These are phyloP conservation scores for Lucinisca nassula DNA, from an alignment of 2,888 invertebrate genomes.

Conservation along the genomic window DNA sequence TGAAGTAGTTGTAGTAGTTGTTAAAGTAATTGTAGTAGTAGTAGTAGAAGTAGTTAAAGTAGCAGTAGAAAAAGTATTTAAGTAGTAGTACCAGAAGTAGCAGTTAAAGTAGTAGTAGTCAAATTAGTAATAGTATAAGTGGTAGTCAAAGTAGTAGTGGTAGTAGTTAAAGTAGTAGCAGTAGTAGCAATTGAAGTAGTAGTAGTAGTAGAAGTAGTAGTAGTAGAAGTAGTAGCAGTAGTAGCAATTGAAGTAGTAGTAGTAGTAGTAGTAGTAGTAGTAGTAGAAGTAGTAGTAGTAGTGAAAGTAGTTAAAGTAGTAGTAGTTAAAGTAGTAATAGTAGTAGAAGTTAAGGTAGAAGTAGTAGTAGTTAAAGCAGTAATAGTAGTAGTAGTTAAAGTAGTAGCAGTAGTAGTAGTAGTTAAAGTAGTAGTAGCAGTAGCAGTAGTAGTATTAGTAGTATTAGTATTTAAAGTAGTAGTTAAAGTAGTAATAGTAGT, in stretches of 20 bases:
- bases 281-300: neutral
- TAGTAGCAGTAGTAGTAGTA: neutral
- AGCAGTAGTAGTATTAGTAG: slow-evolving; percentile 9
- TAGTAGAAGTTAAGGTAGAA: neutral
- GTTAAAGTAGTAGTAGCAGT: neutral
- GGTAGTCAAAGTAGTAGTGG: neutral
- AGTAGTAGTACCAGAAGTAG: no score
- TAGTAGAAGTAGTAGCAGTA: neutral
- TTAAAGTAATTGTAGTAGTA: no score
- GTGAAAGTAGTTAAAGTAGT: neutral
- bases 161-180: neutral
- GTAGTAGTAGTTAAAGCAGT: neutral
- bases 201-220: neutral
- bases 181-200: neutral
- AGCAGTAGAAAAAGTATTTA: no score
- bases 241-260: neutral
- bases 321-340: neutral
- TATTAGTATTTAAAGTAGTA: neutral
- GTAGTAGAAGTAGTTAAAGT: no score
- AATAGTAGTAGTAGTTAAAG: slow-evolving; percentile 34
- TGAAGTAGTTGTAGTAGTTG: no score
- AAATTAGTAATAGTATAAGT: slow-evolving; percentile 2
- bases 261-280: neutral
- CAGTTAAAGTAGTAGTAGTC: slow-evolving; percentile 3
- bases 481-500: slow-evolving; percentile 4